These are phyloP conservation scores for Orius laevigatus DNA, from an alignment of 1,140 invertebrate species.

Conservation along the genomic window DNA sequence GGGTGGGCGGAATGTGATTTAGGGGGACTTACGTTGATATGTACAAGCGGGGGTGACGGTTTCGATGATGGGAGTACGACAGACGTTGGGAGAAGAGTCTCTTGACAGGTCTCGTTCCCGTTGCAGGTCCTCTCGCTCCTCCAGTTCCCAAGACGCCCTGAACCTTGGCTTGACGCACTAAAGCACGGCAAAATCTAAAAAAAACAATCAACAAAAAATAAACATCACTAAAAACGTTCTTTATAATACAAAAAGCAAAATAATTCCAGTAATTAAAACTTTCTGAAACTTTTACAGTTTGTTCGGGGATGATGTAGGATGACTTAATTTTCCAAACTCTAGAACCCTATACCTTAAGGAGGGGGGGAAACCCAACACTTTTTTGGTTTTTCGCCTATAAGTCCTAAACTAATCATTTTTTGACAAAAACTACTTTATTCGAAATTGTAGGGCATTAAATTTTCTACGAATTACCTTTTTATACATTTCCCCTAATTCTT, in stretches of 20 bases:
- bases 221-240: slow-evolving; percentile 6
- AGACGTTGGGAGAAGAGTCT: slow-evolving; percentile 39
- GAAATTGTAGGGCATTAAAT: too few species aligned
- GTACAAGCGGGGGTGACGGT: slow-evolving; percentile 5
- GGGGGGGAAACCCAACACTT: too few species aligned
- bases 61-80: slow-evolving; percentile 17
- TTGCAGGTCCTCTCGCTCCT: slow-evolving; percentile 51
- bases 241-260: neutral
- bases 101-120: slow-evolving; percentile 54
- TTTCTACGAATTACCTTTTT: too few species aligned
- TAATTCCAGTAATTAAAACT: neutral
- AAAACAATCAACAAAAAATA: slow-evolving; percentile 1
- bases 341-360: too few species aligned
- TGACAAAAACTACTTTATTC: too few species aligned
- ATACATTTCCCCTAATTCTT: too few species aligned
- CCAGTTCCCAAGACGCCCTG: slow-evolving; percentile 23
- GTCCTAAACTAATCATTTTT: too few species aligned
- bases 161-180: slow-evolving; percentile 24
- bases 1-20: neutral
- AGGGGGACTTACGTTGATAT: slow-evolving; percentile 3
- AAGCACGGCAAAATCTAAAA: slow-evolving; percentile 58
- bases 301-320: too few species aligned
- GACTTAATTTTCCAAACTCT: too few species aligned
- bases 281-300: too few species aligned
- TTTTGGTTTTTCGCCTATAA: too few species aligned